These are phyloP conservation scores for Gnatocerus cornutus DNA, from an alignment of 2,888 invertebrate species.

Conservation along the genomic window DNA sequence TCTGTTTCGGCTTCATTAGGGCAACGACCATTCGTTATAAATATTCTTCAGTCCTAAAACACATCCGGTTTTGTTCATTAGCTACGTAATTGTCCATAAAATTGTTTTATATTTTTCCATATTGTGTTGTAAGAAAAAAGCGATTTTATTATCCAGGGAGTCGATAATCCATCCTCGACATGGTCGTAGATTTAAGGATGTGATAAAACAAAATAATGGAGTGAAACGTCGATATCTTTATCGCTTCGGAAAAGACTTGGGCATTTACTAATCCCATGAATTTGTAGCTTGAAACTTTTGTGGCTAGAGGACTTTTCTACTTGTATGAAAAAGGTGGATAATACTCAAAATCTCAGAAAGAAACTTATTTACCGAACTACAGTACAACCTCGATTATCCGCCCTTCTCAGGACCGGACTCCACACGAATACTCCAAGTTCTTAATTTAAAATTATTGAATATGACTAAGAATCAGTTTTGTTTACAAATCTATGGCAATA, in stretches of 20 bases:
- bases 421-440: no score
- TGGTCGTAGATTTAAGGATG: slow-evolving; percentile 35
- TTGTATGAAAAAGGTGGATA: slow-evolving; percentile 42
- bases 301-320: slow-evolving; percentile 40
- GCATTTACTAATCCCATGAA: slow-evolving; percentile 46
- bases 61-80: slow-evolving; percentile 35
- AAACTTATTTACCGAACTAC: slow-evolving; percentile 22
- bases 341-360: slow-evolving; percentile 22
- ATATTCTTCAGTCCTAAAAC: slow-evolving; percentile 40
- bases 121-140: slow-evolving; percentile 12
- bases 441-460: no score
- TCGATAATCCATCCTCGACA: slow-evolving; percentile 28
- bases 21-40: slow-evolving; percentile 28
- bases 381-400: no score
- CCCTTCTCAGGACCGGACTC: no score
- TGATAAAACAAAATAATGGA: slow-evolving; percentile 48
- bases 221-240: slow-evolving; percentile 43
- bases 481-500: no score
- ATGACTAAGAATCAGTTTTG: no score
- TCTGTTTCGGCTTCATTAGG: slow-evolving; percentile 30
- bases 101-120: slow-evolving; percentile 36
- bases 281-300: slow-evolving; percentile 48
- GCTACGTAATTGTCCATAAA: slow-evolving; percentile 43
- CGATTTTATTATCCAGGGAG: slow-evolving; percentile 25
- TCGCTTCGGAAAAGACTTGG: slow-evolving; percentile 38